Base-by-base conservation (phyloP, 2,888 invertebrate species). In the Trachelus iudaicus region DNA sequence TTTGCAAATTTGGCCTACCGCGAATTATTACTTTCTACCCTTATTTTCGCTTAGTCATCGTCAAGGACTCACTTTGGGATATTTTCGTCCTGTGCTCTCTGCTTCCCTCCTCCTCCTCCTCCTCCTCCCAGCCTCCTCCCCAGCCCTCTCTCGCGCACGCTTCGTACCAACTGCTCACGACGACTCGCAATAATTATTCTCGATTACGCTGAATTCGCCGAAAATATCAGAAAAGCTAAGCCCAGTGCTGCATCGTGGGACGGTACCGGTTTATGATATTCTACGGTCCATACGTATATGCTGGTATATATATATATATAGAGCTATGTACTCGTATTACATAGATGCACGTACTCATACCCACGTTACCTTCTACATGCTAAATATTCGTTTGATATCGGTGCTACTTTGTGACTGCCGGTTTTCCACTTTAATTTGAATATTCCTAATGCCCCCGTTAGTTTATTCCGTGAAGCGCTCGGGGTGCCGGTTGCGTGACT, bases 71-170 rank as follows among this genome's bases (percentile, higher is more conserved):
- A 40, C 13, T 13, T 40, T 40, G 15, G 56, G 23, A 56, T 56
- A 56, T 56, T 56, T 23, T 56, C 23, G 56, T 23, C 15, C 23
- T 56, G 15, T 23, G 23, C 56, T 56, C 9, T 23, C 23, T 9
- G 6, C 15, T 23, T 0, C 23, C 23, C 23, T 1, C 40, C 1
- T 1, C 4, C n/a, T n/a, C 40, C 4, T 1, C 12, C 13, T 6
- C 6, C 0, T 1, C 1, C 15, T 0, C 15, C 13, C 6, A n/a
- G n/a, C 6, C 6, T 4, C 13, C 13, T 37, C 4, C 4, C 40
- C 15, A 31, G 1, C 6, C 4, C 15, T 15, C 40, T 23, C 40
- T 2, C 15, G 4, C 37, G 3, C 40, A 40, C 15, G 15, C 15
- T 15, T 40, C 56, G 9, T 40, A 23, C 4, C 40, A 15, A 40